Conservation (phyloP, 2,113 vertebrate species). For the Meles meles region DNA sequence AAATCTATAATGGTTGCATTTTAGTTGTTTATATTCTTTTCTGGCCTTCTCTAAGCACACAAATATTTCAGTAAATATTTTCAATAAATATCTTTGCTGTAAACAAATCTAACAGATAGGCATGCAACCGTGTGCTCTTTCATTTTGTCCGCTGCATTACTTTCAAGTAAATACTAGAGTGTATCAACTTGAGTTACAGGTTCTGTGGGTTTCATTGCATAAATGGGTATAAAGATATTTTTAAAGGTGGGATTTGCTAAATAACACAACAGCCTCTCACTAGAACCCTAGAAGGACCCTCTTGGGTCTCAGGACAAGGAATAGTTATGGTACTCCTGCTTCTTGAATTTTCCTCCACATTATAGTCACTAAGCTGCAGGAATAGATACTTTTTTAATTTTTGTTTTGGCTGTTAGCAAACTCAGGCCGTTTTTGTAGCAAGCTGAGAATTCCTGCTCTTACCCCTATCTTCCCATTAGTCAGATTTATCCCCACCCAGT, state of each 20-base stretch:
- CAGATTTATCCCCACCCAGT: background rate
- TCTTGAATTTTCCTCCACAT: background rate
- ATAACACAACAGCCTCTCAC: background rate
- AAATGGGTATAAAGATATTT: background rate
- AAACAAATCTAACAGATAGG: background rate
- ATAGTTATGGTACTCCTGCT: background rate
- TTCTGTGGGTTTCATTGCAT: background rate
- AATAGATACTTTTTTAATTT: background rate
- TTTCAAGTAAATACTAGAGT: background rate
- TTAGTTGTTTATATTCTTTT: background rate
- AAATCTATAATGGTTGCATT: background rate
- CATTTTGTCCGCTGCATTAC: background rate
- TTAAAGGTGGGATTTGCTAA: background rate
- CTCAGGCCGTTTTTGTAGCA: background rate
- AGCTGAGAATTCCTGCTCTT: background rate
- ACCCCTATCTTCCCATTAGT: background rate
- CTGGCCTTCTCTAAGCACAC: background rate
- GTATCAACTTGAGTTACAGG: background rate
- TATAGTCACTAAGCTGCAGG: background rate
- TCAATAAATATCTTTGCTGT: slow-evolving; percentile 6
- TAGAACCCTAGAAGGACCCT: background rate
- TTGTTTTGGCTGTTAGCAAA: background rate
- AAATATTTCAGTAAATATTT: background rate
- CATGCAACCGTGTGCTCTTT: background rate
- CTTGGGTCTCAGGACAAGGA: background rate